phyloP scores from a whole-genome alignment of 2,113 vertebrate genomes.

The Oryctolagus cuniculus region DNA sequence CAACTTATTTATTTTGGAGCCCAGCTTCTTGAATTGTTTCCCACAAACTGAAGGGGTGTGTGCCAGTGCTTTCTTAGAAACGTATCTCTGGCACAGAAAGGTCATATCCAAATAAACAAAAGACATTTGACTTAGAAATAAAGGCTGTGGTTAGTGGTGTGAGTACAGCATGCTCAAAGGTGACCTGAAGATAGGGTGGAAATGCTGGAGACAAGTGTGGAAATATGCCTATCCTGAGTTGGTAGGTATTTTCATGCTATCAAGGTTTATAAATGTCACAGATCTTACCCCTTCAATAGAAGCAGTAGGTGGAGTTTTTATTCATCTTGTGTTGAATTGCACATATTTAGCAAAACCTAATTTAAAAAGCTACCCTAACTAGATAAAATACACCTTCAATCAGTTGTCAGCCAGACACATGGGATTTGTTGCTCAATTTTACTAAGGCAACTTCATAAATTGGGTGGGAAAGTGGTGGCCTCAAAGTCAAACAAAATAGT shows the following conservation, averaged over 20 bases:
- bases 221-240: not conserved
- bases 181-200: slow-evolving; percentile 43
- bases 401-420: not conserved
- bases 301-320: not conserved
- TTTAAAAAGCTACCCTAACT: not conserved
- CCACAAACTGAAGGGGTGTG: slow-evolving; percentile 76
- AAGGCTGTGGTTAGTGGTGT: slow-evolving; percentile 31
- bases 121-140: slow-evolving; percentile 52
- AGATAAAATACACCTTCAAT: slow-evolving; percentile 50
- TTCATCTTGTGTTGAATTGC: not conserved
- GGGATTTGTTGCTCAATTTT: slow-evolving; percentile 44
- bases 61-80: slow-evolving; percentile 88
- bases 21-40: slow-evolving; percentile 86
- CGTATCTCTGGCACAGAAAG: slow-evolving; percentile 81
- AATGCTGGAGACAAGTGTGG: not conserved
- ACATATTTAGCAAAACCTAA: not conserved
- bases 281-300: not conserved
- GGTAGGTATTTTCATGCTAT: slow-evolving; percentile 60
- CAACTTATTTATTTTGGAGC: slow-evolving; percentile 74
- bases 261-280: not conserved
- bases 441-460: slow-evolving; percentile 31
- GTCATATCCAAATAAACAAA: slow-evolving; percentile 76
- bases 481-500: slow-evolving; percentile 44
- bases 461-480: not conserved
- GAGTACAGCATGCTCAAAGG: not conserved